Base-by-base conservation (phyloP, 2,888 invertebrate genomes). In the Mimas tiliae region DNA sequence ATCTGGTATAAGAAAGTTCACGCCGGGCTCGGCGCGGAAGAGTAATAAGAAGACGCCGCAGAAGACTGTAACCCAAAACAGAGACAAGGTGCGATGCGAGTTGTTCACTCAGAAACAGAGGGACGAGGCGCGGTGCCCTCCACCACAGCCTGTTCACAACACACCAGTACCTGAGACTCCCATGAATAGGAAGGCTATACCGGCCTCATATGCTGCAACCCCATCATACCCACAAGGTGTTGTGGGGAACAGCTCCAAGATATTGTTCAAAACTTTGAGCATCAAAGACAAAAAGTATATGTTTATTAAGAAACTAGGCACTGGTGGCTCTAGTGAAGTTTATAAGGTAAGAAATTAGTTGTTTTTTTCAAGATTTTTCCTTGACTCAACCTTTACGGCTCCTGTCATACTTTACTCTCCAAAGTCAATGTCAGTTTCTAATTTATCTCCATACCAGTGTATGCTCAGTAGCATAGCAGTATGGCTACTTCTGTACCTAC, bases 301-400 rank as follows among this genome's bases (percentile, higher is more conserved):
- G 70, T 94, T 97, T 64, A 91, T 97, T 14, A 96, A 96, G 71
- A 94, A 95, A 76, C 89, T 98, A 62, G 99, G 99, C 0, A 95
- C 95, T 75, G 98, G 98, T n/a, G 98, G 98, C 51, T 98, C 98
- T 66, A 97, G 98, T 80, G 96, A 97, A 86, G 98, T 98, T 4
- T 96, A 94, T 65, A 94, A 95, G 85, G 95, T 92, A 65, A 62
- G 42, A 27, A 27, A 27, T 27, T 3, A 27, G 4, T 27, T 3
- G 27, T 27, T 3, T 27, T 27, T 27, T 27, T n/a, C n/a, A n/a
- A n/a, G n/a, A n/a, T n/a, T n/a, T n/a, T n/a, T n/a, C n/a, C n/a
- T n/a, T n/a, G n/a, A n/a, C n/a, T n/a, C n/a, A n/a, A n/a, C n/a
- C n/a, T n/a, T n/a, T n/a, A n/a, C n/a, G n/a, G n/a, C n/a, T n/a